These are phyloP conservation scores for Acheta domesticus DNA, from an alignment of 2,888 invertebrate species.

Conservation along the genomic window DNA sequence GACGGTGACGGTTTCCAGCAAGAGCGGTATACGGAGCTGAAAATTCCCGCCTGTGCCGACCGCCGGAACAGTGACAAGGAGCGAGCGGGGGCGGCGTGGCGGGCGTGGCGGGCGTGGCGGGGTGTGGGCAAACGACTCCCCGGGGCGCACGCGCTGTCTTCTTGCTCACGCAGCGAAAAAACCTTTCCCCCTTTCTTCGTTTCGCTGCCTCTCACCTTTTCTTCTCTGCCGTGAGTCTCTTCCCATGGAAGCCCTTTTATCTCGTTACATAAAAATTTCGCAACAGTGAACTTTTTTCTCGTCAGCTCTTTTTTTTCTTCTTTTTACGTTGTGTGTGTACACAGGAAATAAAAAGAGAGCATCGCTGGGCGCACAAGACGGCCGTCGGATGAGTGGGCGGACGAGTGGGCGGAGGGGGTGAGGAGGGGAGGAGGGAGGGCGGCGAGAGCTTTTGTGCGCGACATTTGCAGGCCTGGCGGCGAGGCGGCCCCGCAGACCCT, in stretches of 20 bases:
- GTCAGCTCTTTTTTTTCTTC: background rate
- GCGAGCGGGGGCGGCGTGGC: too few relatives aligned
- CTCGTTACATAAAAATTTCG: constrained; percentile 35
- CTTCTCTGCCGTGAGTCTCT: background rate
- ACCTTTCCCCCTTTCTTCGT: background rate
- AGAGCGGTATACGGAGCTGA: too few relatives aligned
- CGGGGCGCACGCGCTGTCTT: constrained; percentile 21
- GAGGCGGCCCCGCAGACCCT: too few relatives aligned
- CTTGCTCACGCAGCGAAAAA: constrained; percentile 23
- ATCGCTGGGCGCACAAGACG: background rate
- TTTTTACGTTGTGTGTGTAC: constrained; percentile 19
- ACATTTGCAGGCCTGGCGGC: too few relatives aligned
- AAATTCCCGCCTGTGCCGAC: too few relatives aligned
- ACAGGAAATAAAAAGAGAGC: constrained; percentile 22
- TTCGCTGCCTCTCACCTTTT: constrained; percentile 21
- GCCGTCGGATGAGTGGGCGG: background rate
- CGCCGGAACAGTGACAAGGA: too few relatives aligned
- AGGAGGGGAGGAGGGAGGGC: background rate
- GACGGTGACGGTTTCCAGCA: too few relatives aligned
- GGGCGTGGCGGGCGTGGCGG: too few relatives aligned
- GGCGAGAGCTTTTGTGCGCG: too few relatives aligned
- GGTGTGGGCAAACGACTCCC: too few relatives aligned
- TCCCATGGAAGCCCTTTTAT: constrained; percentile 28
- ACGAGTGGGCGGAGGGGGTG: background rate
- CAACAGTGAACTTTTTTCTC: constrained; percentile 33